Evolutionary conservation across 2,888 invertebrate genomes (phyloP).

Genomic region (Ophion ventricosus): DNA sequence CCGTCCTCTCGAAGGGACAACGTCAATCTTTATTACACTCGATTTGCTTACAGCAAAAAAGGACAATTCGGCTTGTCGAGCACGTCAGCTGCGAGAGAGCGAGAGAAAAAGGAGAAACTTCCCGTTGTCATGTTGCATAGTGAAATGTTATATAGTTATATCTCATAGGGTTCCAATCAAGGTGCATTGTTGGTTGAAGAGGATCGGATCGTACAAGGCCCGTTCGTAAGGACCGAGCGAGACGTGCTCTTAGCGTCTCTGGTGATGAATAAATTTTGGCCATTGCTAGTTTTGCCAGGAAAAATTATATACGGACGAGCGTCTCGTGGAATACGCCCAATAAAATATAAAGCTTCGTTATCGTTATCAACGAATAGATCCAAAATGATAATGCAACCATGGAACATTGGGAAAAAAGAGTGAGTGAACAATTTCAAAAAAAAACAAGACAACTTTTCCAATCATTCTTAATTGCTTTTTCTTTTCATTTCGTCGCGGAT

Average conservation of each 20-base stretch:
- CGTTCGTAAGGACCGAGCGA: background rate
- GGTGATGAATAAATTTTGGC: slow-evolving; percentile 21
- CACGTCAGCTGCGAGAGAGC: slow-evolving; percentile 38
- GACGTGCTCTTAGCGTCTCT: slow-evolving; percentile 1
- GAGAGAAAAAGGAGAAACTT: slow-evolving; percentile 1
- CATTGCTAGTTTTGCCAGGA: background rate
- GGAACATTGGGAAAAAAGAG: background rate
- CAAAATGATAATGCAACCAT: background rate
- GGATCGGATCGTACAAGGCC: slow-evolving; percentile 7
- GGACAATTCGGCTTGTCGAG: slow-evolving; percentile 31
- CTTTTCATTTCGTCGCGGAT: background rate
- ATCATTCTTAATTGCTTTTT: background rate
- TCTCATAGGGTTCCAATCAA: slow-evolving; percentile 57
- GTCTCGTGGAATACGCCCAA: slow-evolving; percentile 25
- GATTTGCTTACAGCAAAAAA: slow-evolving; percentile 53
- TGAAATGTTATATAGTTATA: background rate
- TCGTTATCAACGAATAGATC: background rate
- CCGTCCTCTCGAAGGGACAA: background rate
- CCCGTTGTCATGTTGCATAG: slow-evolving; percentile 5
- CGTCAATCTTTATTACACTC: slow-evolving; percentile 57
- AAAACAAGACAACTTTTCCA: background rate
- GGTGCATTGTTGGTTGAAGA: slow-evolving; percentile 49
- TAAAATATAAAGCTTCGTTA: slow-evolving; percentile 30
- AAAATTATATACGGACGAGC: background rate
- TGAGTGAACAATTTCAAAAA: too few species aligned